Conservation (phyloP, 2,113 vertebrate species). For the Aepyceros melampus region DNA sequence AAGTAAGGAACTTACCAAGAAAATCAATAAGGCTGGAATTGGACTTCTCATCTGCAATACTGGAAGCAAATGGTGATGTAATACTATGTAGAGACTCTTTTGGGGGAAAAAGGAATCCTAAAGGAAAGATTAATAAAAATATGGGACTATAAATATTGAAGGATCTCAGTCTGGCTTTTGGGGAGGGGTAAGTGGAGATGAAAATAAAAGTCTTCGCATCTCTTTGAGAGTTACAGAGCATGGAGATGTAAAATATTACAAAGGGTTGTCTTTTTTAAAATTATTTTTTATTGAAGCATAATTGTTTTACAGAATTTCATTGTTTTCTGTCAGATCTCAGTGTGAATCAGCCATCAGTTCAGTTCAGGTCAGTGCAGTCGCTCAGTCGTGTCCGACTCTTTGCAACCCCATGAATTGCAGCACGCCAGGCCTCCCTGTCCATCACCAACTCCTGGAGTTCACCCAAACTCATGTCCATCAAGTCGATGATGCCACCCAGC, state of each 20-base stretch:
- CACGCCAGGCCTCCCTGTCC: no score
- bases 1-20: neutral
- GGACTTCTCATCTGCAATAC: neutral
- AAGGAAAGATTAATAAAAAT: neutral
- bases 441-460: no score
- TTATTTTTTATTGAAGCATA: neutral
- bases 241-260: neutral
- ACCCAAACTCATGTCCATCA: no score
- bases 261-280: neutral
- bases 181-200: neutral
- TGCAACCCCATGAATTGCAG: fast-evolving
- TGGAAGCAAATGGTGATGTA: neutral
- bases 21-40: neutral
- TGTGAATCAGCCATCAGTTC: neutral
- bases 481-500: no score
- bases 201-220: neutral
- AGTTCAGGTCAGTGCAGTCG: no score
- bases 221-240: neutral
- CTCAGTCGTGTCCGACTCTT: no score
- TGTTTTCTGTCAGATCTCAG: neutral
- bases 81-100: neutral
- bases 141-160: no score
- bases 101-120: neutral
- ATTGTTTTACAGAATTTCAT: neutral
- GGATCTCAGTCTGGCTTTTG: neutral